Conservation (phyloP, 2,888 invertebrate species). For the Steromphala cineraria region DNA sequence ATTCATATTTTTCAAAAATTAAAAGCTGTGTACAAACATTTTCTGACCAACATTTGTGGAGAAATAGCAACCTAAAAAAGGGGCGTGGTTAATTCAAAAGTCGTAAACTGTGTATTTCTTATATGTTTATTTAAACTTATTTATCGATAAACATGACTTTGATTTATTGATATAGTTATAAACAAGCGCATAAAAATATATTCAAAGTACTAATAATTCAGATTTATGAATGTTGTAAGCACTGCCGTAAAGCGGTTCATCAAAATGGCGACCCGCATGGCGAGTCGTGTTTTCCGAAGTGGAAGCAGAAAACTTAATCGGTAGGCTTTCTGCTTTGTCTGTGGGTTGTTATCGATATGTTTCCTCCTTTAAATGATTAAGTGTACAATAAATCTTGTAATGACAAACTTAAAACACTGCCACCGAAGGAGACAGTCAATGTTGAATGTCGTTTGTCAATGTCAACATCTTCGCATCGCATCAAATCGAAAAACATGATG, state of each 20-base stretch:
- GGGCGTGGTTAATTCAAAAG: neutral
- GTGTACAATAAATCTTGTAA: neutral
- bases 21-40: no score
- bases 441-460: neutral
- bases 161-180: neutral
- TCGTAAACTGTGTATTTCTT: neutral
- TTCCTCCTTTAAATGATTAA: neutral
- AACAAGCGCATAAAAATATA: neutral
- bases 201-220: neutral
- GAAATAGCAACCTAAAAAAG: neutral
- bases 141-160: neutral
- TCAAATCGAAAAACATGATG: neutral
- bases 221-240: neutral
- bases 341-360: neutral
- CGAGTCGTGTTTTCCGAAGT: slow-evolving; percentile 30
- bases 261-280: slow-evolving; percentile 55
- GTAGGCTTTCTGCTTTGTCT: neutral
- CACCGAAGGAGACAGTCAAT: no score
- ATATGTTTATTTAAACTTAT: neutral
- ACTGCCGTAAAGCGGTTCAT: neutral
- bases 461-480: neutral
- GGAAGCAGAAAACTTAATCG: slow-evolving; percentile 33
- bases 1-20: no score
- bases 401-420: no score
- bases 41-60: no score